Conservation (phyloP, 2,797 vertebrate species). For the Dallia pectoralis region DNA sequence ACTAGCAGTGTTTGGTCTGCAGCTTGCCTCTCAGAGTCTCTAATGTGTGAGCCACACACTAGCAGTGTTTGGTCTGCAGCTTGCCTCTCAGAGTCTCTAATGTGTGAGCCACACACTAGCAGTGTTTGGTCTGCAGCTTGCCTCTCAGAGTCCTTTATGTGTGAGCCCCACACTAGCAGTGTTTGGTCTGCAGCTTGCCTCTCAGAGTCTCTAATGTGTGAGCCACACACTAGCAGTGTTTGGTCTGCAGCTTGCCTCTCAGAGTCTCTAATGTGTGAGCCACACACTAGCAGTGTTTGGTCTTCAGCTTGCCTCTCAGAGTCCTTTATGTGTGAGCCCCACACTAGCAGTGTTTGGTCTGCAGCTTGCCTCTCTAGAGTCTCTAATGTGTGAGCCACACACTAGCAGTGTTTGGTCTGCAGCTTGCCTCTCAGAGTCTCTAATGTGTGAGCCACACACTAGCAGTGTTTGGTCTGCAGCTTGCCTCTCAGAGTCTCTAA, state of each 20-base stretch:
- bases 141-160: slow-evolving; percentile 34
- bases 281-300: slow-evolving; percentile 47
- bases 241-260: slow-evolving; percentile 43
- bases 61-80: slow-evolving; percentile 51
- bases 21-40: slow-evolving; percentile 23
- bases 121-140: slow-evolving; percentile 49
- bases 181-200: slow-evolving; percentile 48
- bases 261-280: slow-evolving; percentile 35
- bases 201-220: slow-evolving; percentile 33
- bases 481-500: slow-evolving; percentile 28
- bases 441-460: slow-evolving; percentile 32
- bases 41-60: slow-evolving; percentile 32
- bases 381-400: slow-evolving; percentile 35
- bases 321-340: slow-evolving; percentile 35
- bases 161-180: slow-evolving; percentile 29
- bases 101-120: slow-evolving; percentile 31
- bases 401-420: slow-evolving; percentile 50
- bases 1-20: slow-evolving; percentile 50
- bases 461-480: slow-evolving; percentile 51
- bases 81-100: slow-evolving; percentile 28
- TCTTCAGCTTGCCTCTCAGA: slow-evolving; percentile 31
- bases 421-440: slow-evolving; percentile 23
- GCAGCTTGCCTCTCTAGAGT: slow-evolving; percentile 23
- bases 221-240: slow-evolving; percentile 38
- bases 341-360: slow-evolving; percentile 50